A percentile compares a stretch with the other conserved stretches of the same genome.
Conservation (phyloP, 2,113 vertebrate genomes). For the Rana temporaria region DNA sequence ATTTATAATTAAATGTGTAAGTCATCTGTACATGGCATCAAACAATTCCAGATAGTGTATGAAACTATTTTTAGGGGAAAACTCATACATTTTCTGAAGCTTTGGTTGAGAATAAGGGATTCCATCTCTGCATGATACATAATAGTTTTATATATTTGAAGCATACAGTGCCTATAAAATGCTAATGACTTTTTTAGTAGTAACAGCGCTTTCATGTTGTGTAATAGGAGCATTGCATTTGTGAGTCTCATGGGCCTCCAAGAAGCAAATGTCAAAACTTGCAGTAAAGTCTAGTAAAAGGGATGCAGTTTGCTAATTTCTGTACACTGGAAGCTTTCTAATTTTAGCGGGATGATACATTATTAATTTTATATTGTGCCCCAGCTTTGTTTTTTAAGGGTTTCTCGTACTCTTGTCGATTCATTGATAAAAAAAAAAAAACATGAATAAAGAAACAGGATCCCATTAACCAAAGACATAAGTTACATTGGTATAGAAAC, state of each 20-base stretch:
- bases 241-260: conserved; percentile 38
- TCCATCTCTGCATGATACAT: conserved; percentile 18
- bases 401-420: too few species aligned
- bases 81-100: not conserved
- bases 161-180: conserved; percentile 40
- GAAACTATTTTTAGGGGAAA: conserved; percentile 6
- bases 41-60: not conserved
- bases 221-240: conserved; percentile 33
- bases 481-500: too few species aligned
- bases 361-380: conserved; percentile 11
- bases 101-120: not conserved
- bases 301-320: conserved; percentile 41
- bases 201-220: conserved; percentile 35
- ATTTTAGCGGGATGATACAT: conserved; percentile 40
- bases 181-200: conserved; percentile 53
- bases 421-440: too few species aligned
- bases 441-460: too few species aligned
- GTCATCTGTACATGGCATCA: not conserved
- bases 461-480: too few species aligned
- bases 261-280: conserved; percentile 49
- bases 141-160: conserved; percentile 23
- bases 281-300: conserved; percentile 42
- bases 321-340: conserved; percentile 24
- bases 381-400: not conserved
- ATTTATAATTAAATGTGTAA: not conserved